These are phyloP conservation scores for Amphipoea oculea DNA, from an alignment of 2,888 invertebrate species.

Conservation along the genomic window DNA sequence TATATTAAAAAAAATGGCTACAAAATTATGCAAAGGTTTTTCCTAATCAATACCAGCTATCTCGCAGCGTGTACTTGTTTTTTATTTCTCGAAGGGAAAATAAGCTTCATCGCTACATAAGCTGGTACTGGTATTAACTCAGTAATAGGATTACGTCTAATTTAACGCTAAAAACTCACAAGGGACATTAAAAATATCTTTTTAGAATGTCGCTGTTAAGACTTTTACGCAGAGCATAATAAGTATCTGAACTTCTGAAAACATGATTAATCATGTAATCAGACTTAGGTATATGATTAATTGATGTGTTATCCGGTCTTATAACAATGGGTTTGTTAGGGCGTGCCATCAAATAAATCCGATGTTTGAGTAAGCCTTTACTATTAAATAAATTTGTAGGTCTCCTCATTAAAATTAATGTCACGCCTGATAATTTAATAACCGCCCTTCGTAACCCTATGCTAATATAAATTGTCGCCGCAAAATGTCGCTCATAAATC, in stretches of 20 bases:
- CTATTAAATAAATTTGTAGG: conserved; percentile 53
- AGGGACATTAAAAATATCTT: neutral
- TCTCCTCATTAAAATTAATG: conserved; percentile 69
- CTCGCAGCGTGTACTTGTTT: neutral
- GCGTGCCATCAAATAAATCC: conserved; percentile 51
- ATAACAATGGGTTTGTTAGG: conserved; percentile 6
- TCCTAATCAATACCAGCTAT: conserved; percentile 39
- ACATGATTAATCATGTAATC: conserved; percentile 12
- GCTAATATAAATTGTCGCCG: conserved; percentile 74
- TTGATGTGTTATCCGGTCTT: conserved; percentile 19
- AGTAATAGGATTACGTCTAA: conserved; percentile 45
- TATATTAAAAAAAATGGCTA: conserved; percentile 25
- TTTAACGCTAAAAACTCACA: conserved; percentile 22
- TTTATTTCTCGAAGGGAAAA: conserved; percentile 15
- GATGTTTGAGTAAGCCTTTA: conserved; percentile 47
- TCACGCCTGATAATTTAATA: conserved; percentile 73
- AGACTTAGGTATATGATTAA: conserved; percentile 5
- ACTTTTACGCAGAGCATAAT: neutral
- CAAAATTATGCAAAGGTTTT: conserved; percentile 38
- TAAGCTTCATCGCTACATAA: conserved; percentile 26
- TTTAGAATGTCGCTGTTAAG: conserved; percentile 12
- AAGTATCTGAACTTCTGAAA: conserved; percentile 12
- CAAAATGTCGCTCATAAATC: conserved; percentile 80
- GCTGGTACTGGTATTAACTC: conserved; percentile 7
- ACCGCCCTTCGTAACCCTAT: conserved; percentile 67